phyloP scores from a whole-genome alignment of 2,113 vertebrate genomes.

The Chitala chitala region DNA sequence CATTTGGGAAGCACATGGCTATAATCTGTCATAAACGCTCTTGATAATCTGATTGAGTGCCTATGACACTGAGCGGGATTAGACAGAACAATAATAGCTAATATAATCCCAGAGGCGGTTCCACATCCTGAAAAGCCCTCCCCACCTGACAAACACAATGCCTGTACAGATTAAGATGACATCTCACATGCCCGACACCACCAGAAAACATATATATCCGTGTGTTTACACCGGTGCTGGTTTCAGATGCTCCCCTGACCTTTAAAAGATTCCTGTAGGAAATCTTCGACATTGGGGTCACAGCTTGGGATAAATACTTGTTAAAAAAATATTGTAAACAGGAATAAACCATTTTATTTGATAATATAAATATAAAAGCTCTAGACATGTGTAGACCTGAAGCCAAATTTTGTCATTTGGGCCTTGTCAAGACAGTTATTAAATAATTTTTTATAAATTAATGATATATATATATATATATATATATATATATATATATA shows the following conservation, averaged over 20 bases:
- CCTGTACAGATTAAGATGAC: neutral
- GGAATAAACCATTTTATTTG: no score
- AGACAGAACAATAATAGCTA: conserved; percentile 68
- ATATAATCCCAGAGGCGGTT: conserved; percentile 55
- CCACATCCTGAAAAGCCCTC: neutral
- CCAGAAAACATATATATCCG: neutral
- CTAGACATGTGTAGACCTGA: no score
- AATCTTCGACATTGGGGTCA: neutral
- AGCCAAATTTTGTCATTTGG: no score
- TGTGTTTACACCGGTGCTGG: neutral
- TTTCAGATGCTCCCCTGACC: neutral
- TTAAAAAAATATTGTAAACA: no score
- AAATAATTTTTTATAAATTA: no score
- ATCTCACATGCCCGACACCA: neutral
- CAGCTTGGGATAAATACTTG: no score
- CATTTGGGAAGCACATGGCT: no score
- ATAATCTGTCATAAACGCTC: conserved; percentile 58
- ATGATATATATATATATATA: no score
- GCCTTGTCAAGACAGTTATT: no score
- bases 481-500: no score
- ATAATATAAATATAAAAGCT: no score
- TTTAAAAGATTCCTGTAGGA: neutral
- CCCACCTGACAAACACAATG: neutral
- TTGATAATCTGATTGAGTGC: conserved; percentile 56
- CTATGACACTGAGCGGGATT: conserved; percentile 72